phyloP scores from a whole-genome alignment of 2,113 vertebrate genomes.

The Dryoscopus gambensis region DNA sequence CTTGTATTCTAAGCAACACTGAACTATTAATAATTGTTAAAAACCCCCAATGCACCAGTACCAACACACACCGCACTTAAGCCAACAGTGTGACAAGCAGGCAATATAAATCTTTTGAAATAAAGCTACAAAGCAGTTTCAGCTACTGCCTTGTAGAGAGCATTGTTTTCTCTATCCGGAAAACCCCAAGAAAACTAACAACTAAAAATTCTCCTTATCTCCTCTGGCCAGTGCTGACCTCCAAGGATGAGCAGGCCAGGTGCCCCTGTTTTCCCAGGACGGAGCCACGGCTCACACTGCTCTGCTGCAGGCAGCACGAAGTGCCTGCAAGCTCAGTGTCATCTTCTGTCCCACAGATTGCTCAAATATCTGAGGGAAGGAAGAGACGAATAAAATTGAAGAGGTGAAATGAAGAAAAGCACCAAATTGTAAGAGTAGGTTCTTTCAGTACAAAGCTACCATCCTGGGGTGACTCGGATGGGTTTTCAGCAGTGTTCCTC shows the following conservation, averaged over 20 bases:
- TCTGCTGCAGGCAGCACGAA: not conserved
- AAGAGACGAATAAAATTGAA: not conserved
- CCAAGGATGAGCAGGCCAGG: not conserved
- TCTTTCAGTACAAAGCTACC: not conserved
- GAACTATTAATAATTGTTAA: not conserved
- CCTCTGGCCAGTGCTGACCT: not conserved
- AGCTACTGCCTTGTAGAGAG: not conserved
- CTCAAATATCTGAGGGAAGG: not conserved
- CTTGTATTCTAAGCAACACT: not conserved
- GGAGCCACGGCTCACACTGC: not conserved
- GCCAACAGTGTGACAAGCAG: not conserved
- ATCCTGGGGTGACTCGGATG: rapidly evolving
- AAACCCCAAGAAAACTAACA: not conserved
- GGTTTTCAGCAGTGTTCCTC: not conserved
- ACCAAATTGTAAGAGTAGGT: not conserved
- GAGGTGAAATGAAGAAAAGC: not conserved
- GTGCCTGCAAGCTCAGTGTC: not conserved
- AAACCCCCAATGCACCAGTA: rapidly evolving
- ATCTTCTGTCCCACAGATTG: not conserved
- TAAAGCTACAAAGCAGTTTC: not conserved
- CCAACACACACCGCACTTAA: not conserved
- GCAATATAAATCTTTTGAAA: rapidly evolving
- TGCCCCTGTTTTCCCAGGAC: no score
- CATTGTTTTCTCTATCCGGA: not conserved
- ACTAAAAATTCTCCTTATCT: not conserved